Base-by-base conservation (phyloP, 1,140 invertebrate genomes). In the Orius insidiosus region DNA sequence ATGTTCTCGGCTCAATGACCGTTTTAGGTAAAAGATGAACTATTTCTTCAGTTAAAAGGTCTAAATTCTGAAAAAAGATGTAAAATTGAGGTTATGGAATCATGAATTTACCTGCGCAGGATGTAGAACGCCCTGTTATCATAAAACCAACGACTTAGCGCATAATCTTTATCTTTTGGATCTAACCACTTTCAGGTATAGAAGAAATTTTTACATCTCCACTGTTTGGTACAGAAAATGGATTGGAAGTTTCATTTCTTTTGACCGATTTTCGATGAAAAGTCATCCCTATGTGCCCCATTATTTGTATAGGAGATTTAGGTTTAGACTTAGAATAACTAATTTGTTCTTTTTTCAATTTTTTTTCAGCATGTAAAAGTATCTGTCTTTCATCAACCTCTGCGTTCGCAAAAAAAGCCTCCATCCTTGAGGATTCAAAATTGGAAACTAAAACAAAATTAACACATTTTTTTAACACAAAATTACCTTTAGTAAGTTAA, bases 91-190 rank as follows among this genome's bases (percentile, higher is more conserved):
- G n/a, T n/a, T n/a, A n/a, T n/a, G n/a, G n/a, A n/a, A n/a, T n/a
- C n/a, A 30, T 9, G 45, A 37, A 24, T 3, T 55, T 52, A 88
- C 73, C 61, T 93, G 89, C 58, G 90, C 81, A 1, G 74, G 69
- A 53, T 86, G 83, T 15, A 94, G 72, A 2, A 86, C 79, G 10
- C 92, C 92, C 0, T 92, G 92, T 1, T 95, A 59, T 97, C 92
- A 60, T 78, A 92, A 50, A 85, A 84, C 89, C 90, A 96, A 56
- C 74, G 76, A 46, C 78, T 74, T 3, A 68, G 49, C n/a, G 55
- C 60, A 59, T 76, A 90, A 1, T 70, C 59, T 13, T 62, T 52
- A 46, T 71, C 57, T 10, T 69, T 70, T 37, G 81, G 76, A 56
- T 85, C 65, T 1, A 86, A 57, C 72, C 71, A 38, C 44, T 35